Evolutionary conservation across 2,797 vertebrate species (phyloP).

Genomic region (Rhinella marina): DNA sequence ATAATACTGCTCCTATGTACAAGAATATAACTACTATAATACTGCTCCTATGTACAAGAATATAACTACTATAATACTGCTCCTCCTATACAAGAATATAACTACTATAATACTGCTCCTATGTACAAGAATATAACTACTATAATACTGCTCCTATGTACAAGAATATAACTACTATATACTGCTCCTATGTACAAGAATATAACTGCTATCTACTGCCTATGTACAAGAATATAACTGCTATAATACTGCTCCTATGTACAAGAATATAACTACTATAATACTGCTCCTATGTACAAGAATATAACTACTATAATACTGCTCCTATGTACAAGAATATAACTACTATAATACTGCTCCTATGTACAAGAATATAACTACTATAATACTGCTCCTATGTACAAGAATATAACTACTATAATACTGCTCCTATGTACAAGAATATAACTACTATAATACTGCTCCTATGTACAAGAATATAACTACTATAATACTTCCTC

Average conservation of each 20-base stretch:
- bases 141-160: conserved; percentile 9
- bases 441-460: conserved; percentile 17
- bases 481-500: conserved; percentile 8
- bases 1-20: too few species aligned
- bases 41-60: conserved; percentile 1
- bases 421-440: conserved; percentile 5
- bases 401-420: conserved; percentile 9
- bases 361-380: neutral
- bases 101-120: conserved; percentile 5
- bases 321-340: neutral
- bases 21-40: conserved; percentile 1
- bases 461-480: conserved; percentile 3
- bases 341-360: neutral
- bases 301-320: conserved; percentile 12
- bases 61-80: conserved; percentile 7
- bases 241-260: conserved; percentile 1
- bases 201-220: neutral
- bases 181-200: neutral
- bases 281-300: conserved; percentile 8
- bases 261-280: conserved; percentile 23
- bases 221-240: conserved; percentile 9
- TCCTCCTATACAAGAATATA: conserved; percentile 14
- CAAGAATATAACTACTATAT: conserved; percentile 17
- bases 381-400: conserved; percentile 14
- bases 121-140: conserved; percentile 13